Conservation (phyloP, 2,888 invertebrate genomes). For the Neocrepidodera transversa region DNA sequence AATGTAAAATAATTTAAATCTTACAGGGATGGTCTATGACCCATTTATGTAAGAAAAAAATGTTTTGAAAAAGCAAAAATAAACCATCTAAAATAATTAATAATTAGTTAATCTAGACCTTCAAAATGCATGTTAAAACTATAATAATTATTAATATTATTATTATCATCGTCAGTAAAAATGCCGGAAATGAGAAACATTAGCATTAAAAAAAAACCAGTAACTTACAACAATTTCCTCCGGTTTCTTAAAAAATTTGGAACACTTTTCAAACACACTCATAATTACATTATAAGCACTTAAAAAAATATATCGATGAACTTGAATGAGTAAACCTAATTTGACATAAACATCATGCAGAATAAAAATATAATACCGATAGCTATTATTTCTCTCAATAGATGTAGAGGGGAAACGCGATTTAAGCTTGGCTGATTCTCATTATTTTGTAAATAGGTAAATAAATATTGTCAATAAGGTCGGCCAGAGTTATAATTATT, state of each 20-base stretch:
- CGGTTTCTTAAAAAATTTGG: slow-evolving; percentile 1
- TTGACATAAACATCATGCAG: slow-evolving; percentile 16
- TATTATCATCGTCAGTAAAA: too few species aligned
- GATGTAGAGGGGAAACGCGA: slow-evolving; percentile 22
- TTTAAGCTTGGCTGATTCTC: slow-evolving; percentile 30
- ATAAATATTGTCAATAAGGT: slow-evolving; percentile 28
- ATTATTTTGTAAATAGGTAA: slow-evolving; percentile 26
- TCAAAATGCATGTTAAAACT: too few species aligned
- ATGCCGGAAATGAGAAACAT: too few species aligned
- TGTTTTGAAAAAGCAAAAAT: too few species aligned
- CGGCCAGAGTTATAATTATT: slow-evolving; percentile 18
- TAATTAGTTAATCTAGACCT: too few species aligned
- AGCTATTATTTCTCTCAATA: slow-evolving; percentile 20
- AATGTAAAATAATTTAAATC: too few species aligned
- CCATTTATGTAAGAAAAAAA: too few species aligned
- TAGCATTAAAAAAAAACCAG: too few species aligned
- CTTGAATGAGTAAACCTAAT: slow-evolving; percentile 13
- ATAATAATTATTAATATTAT: too few species aligned
- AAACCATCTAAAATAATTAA: too few species aligned
- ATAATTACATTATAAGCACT: slow-evolving; percentile 6
- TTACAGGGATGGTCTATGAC: too few species aligned
- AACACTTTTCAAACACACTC: slow-evolving; percentile 1
- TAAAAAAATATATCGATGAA: slow-evolving; percentile 1
- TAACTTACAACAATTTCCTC: not conserved
- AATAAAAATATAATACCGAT: slow-evolving; percentile 15